These are phyloP conservation scores for Hypolimnas misippus DNA, from an alignment of 2,888 invertebrate genomes.

Conservation along the genomic window DNA sequence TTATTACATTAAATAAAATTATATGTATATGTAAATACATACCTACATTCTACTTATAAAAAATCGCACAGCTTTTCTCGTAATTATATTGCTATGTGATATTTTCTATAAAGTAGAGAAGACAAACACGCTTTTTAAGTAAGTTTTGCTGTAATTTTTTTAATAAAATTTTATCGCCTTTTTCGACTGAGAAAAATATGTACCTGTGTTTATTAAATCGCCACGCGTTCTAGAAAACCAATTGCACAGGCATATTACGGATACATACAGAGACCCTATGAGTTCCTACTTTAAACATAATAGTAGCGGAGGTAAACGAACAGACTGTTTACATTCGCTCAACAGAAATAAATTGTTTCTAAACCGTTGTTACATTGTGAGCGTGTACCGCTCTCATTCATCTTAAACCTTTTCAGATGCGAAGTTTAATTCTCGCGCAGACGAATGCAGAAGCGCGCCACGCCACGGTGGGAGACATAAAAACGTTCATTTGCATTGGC, in stretches of 20 bases:
- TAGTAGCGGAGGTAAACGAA: conserved; percentile 58
- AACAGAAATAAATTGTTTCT: conserved; percentile 74
- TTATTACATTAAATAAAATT: too few species aligned
- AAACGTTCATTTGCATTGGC: conserved; percentile 78
- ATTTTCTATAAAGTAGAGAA: too few species aligned
- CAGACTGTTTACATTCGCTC: conserved; percentile 69
- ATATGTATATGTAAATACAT: too few species aligned
- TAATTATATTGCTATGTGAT: too few species aligned
- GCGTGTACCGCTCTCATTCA: conserved; percentile 70
- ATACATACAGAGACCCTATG: background rate
- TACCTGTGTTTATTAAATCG: background rate
- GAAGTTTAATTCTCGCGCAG: conserved; percentile 72
- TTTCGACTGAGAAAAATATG: too few species aligned
- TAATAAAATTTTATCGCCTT: too few species aligned
- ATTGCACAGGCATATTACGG: background rate
- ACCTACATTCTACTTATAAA: too few species aligned
- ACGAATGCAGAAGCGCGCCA: conserved; percentile 59
- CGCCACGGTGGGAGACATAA: conserved; percentile 61
- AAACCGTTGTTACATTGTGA: conserved; percentile 76
- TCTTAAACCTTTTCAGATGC: conserved; percentile 78
- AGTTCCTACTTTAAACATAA: conserved; percentile 50
- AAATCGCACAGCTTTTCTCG: too few species aligned
- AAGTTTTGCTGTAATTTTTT: too few species aligned
- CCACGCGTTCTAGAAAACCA: background rate
- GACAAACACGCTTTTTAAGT: too few species aligned